These are phyloP conservation scores for Sinopyrophorus schimmeli DNA, from an alignment of 2,888 invertebrate species.

Conservation along the genomic window DNA sequence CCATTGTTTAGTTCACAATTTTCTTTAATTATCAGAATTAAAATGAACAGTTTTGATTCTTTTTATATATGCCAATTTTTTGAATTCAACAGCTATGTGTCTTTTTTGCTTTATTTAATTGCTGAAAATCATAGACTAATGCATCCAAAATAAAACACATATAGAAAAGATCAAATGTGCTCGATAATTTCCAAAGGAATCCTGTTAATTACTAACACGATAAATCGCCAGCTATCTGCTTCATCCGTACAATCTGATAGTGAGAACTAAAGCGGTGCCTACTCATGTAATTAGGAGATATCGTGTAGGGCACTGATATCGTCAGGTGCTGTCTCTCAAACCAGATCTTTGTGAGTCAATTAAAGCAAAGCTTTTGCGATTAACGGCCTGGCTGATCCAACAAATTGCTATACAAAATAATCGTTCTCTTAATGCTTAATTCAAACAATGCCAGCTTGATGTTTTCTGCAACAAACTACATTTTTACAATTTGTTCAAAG, in stretches of 20 bases:
- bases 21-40: too few species aligned
- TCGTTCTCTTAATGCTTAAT: too few species aligned
- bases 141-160: constrained; percentile 1
- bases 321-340: constrained; percentile 30
- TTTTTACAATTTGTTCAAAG: too few species aligned
- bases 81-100: too few species aligned
- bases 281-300: constrained; percentile 30
- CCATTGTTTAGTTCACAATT: too few species aligned
- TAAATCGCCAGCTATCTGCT: constrained; percentile 24
- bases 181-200: constrained; percentile 24
- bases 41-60: too few species aligned
- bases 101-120: too few species aligned
- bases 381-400: constrained; percentile 24
- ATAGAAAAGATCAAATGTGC: constrained; percentile 12
- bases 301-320: constrained; percentile 26
- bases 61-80: too few species aligned
- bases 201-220: constrained; percentile 29
- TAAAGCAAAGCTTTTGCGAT: constrained; percentile 25
- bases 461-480: too few species aligned
- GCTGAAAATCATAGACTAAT: too few species aligned
- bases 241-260: constrained; percentile 28
- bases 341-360: constrained; percentile 30
- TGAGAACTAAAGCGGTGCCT: constrained; percentile 23
- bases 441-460: too few species aligned
- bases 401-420: constrained; percentile 22